Evolutionary conservation across 2,113 vertebrate species (phyloP).

Genomic region (Bettongia penicillata): DNA sequence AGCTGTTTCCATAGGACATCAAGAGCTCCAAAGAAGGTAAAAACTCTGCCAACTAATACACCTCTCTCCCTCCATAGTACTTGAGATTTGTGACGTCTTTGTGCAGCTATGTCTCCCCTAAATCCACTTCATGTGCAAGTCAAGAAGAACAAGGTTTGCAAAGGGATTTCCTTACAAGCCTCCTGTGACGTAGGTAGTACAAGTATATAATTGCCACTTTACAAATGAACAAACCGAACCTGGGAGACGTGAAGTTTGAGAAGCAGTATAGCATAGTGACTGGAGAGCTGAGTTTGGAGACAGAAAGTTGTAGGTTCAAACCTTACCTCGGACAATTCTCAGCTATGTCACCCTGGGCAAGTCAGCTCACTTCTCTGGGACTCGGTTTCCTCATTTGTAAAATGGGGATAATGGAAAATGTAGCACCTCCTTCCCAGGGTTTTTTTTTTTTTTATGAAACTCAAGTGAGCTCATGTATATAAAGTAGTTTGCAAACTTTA

Average conservation of each 20-base stretch:
- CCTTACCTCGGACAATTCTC: not conserved
- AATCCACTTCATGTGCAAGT: no score
- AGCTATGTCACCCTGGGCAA: not conserved
- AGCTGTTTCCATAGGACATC: not conserved
- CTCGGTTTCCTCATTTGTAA: not conserved
- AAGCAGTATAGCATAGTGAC: not conserved
- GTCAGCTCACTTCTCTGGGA: not conserved
- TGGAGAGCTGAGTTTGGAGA: not conserved
- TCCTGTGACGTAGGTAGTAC: not conserved
- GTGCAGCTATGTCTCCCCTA: no score
- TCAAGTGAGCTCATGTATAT: not conserved
- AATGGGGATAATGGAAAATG: not conserved
- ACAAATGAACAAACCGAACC: not conserved
- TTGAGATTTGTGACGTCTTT: not conserved
- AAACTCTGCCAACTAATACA: not conserved
- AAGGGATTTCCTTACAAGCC: not conserved
- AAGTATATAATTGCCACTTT: not conserved
- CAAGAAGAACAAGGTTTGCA: not conserved
- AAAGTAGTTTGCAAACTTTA: not conserved
- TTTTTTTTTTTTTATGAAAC: not conserved
- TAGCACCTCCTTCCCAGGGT: not conserved
- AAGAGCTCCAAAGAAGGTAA: not conserved
- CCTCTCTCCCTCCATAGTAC: not conserved
- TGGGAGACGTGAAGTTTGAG: not conserved
- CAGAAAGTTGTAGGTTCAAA: not conserved